Conservation (phyloP, 1,140 invertebrate species). For the Ips nitidus region DNA sequence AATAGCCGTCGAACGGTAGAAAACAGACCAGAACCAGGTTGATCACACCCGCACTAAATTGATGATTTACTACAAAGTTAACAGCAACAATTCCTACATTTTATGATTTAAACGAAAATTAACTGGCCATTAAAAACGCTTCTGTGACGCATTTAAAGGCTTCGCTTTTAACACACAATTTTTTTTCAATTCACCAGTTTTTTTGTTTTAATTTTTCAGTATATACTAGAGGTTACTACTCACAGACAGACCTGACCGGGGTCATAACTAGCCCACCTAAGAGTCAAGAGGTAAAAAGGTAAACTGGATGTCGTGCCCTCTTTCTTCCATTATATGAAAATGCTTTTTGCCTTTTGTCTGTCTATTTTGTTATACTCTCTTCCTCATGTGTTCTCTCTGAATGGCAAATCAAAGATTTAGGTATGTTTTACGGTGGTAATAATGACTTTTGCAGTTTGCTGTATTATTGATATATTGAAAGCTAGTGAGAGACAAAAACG, state of each 20-base stretch:
- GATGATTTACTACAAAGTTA: slow-evolving; percentile 9
- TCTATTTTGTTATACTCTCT: no score
- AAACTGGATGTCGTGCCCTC: slow-evolving; percentile 32
- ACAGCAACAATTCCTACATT: slow-evolving; percentile 1
- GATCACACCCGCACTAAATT: not conserved
- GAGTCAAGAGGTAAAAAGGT: slow-evolving; percentile 36
- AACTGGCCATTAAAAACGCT: slow-evolving; percentile 10
- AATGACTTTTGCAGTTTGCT: no score
- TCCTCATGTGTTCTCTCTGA: no score
- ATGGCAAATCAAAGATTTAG: no score
- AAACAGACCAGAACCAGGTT: not conserved
- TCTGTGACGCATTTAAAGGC: not conserved
- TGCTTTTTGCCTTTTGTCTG: no score
- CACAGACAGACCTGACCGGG: slow-evolving; percentile 22
- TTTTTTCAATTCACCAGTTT: not conserved
- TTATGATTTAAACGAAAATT: slow-evolving; percentile 22
- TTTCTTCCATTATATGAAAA: not conserved
- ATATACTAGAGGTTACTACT: slow-evolving; percentile 41
- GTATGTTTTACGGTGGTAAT: no score
- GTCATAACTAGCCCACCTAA: slow-evolving; percentile 25
- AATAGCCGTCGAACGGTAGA: no score
- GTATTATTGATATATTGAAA: no score
- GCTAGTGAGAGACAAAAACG: no score
- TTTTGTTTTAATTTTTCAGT: slow-evolving; percentile 37
- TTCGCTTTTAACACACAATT: not conserved